Evolutionary conservation across 2,113 vertebrate species (phyloP).

Genomic region (Macrotis lagotis): DNA sequence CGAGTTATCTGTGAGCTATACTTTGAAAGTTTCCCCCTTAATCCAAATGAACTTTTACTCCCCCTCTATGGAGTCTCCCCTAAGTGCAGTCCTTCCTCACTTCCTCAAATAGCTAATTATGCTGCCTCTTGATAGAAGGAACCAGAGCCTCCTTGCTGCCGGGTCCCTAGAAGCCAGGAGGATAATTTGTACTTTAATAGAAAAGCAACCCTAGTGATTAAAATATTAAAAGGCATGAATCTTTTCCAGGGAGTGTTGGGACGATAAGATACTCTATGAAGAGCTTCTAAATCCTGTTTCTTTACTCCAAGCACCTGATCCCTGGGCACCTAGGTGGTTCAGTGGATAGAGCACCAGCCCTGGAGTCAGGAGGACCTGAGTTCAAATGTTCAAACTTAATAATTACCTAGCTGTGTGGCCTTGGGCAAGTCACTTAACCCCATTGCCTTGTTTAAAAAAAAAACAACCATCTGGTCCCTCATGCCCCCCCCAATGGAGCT

Average conservation of each 20-base stretch:
- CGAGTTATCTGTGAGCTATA: background rate
- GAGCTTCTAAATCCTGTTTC: background rate
- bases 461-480: background rate
- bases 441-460: no score
- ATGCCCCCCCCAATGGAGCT: background rate
- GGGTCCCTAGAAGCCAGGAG: background rate
- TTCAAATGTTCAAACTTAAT: no score
- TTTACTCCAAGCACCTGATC: background rate
- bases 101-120: background rate
- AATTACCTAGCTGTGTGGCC: no score
- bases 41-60: background rate
- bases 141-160: background rate
- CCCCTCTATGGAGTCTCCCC: background rate
- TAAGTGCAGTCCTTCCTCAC: background rate
- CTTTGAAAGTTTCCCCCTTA: background rate
- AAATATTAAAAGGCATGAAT: background rate
- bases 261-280: background rate
- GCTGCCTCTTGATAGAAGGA: background rate
- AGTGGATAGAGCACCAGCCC: no score
- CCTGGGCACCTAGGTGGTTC: no score
- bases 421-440: no score
- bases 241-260: background rate
- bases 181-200: background rate
- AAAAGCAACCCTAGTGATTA: background rate
- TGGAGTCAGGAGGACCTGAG: no score